These are phyloP conservation scores for Agrochola litura DNA, from an alignment of 2,888 invertebrate species.

Conservation along the genomic window DNA sequence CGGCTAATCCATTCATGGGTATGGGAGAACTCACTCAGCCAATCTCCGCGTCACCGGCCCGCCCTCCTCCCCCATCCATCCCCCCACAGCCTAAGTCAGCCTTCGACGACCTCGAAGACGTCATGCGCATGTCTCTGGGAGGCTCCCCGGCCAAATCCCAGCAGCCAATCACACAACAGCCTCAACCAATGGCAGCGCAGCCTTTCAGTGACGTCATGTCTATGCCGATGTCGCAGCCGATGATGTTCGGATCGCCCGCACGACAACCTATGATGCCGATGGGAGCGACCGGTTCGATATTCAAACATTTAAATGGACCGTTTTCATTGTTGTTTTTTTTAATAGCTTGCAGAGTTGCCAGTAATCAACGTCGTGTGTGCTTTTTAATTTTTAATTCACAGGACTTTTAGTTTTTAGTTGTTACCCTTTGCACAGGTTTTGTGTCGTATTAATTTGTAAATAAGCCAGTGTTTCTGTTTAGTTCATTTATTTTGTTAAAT, in stretches of 20 bases:
- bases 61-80: conserved; percentile 87
- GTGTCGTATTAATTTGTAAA: conserved; percentile 64
- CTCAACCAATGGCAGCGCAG: conserved; percentile 82
- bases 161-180: conserved; percentile 83
- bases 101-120: conserved; percentile 93
- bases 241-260: conserved; percentile 87
- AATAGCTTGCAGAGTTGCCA: conserved; percentile 68
- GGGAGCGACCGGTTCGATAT: conserved; percentile 86
- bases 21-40: conserved; percentile 90
- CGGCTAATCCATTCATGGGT: conserved; percentile 92
- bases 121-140: conserved; percentile 92
- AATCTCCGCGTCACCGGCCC: conserved; percentile 87
- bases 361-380: conserved; percentile 66
- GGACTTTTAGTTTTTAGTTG: conserved; percentile 54
- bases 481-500: conserved; percentile 37
- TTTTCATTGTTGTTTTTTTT: conserved; percentile 71
- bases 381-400: conserved; percentile 61
- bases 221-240: conserved; percentile 82
- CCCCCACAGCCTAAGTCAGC: conserved; percentile 91
- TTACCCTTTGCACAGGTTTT: conserved; percentile 64
- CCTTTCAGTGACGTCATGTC: conserved; percentile 84
- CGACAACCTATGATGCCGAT: conserved; percentile 86
- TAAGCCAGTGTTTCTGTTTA: conserved; percentile 63
- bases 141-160: conserved; percentile 89
- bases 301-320: conserved; percentile 77